A percentile compares a stretch with the other conserved stretches of the same genome.
Conservation (phyloP, 2,113 vertebrate genomes). For the Canis aureus region DNA sequence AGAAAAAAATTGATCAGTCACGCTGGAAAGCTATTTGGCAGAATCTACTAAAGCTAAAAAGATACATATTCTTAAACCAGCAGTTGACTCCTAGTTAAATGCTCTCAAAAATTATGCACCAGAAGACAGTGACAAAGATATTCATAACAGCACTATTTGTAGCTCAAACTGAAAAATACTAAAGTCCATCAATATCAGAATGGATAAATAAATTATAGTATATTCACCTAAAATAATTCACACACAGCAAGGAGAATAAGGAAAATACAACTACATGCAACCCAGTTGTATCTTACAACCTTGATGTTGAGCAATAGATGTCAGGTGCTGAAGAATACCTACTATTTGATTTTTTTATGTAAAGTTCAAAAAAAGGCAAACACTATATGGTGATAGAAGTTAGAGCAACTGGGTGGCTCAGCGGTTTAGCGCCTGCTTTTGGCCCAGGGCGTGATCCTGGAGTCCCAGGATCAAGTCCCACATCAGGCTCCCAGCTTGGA, state of each 20-base stretch:
- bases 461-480: too few relatives aligned
- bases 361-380: not conserved
- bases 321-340: not conserved
- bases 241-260: not conserved
- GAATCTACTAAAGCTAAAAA: not conserved
- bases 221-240: not conserved
- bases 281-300: not conserved
- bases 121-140: not conserved
- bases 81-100: not conserved
- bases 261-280: not conserved
- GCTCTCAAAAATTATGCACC: not conserved
- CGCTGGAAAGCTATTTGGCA: not conserved
- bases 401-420: not conserved
- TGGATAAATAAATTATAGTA: not conserved
- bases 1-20: not conserved
- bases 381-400: not conserved
- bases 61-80: not conserved
- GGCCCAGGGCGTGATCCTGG: too few relatives aligned
- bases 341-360: not conserved
- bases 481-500: too few relatives aligned
- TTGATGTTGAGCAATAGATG: not conserved
- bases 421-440: too few relatives aligned
- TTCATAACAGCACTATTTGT: not conserved
- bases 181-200: not conserved
- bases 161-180: not conserved